Conservation (phyloP, 2,113 vertebrate genomes). For the Urocitellus parryii region DNA sequence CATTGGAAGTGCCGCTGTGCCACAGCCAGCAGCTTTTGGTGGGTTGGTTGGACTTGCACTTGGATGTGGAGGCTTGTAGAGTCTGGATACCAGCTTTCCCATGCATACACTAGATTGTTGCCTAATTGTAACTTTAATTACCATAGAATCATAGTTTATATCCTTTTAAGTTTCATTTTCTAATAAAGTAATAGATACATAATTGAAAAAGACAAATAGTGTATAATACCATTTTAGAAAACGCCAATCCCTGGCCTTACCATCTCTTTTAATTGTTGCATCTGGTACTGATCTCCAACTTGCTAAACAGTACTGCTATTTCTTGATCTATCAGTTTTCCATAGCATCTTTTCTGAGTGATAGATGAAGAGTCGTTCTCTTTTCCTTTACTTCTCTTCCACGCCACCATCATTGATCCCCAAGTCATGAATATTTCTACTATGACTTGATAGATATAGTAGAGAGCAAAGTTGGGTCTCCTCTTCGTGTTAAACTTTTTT, state of each 20-base stretch:
- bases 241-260: background rate
- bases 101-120: background rate
- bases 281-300: background rate
- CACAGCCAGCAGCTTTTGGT: background rate
- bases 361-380: background rate
- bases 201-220: background rate
- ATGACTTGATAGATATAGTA: background rate
- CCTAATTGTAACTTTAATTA: background rate
- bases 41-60: background rate
- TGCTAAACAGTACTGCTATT: background rate
- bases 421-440: background rate
- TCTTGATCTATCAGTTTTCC: background rate
- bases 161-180: background rate
- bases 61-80: rapidly evolving
- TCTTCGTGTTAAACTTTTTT: background rate
- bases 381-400: rapidly evolving
- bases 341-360: background rate
- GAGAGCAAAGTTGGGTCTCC: background rate
- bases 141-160: background rate
- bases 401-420: background rate
- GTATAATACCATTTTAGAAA: background rate
- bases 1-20: background rate
- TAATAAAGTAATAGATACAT: background rate
- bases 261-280: background rate
- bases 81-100: background rate